Conservation (phyloP, 2,888 invertebrate species). For the Caprella mutica region DNA sequence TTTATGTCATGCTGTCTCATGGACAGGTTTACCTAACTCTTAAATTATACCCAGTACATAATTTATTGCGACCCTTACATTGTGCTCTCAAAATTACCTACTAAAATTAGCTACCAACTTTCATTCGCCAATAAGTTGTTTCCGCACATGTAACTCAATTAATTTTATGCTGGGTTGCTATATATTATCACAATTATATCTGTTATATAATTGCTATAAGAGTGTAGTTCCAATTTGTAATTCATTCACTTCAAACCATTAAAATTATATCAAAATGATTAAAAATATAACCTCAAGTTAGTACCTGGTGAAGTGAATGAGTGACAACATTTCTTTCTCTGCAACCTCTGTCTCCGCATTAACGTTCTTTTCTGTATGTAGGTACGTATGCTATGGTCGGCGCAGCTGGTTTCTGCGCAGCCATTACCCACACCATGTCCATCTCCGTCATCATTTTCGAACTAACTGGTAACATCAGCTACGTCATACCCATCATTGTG, state of each 20-base stretch:
- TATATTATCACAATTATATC: too few relatives aligned
- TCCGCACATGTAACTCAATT: too few relatives aligned
- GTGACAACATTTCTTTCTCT: neutral
- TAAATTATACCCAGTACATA: too few relatives aligned
- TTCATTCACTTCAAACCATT: neutral
- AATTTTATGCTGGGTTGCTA: too few relatives aligned
- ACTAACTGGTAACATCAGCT: constrained; percentile 96
- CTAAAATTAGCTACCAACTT: too few relatives aligned
- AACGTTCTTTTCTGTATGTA: constrained; percentile 43
- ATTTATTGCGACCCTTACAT: too few relatives aligned
- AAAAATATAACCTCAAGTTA: neutral
- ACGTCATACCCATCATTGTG: constrained; percentile 78
- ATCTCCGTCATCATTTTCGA: constrained; percentile 97
- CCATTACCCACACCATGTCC: constrained; percentile 94
- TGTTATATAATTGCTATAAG: too few relatives aligned
- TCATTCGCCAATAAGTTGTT: too few relatives aligned
- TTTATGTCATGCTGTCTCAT: too few relatives aligned
- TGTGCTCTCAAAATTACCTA: too few relatives aligned
- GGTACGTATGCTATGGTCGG: constrained; percentile 96
- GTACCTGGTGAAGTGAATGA: neutral
- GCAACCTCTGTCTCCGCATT: neutral
- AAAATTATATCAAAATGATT: neutral
- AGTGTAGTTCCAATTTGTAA: neutral
- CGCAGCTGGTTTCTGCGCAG: constrained; percentile 88
- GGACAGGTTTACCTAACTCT: too few relatives aligned